A percentile compares a stretch with the other conserved stretches of the same genome.
phyloP scores from a whole-genome alignment of 2,888 invertebrate species.

The Pasiphila rectangulata region DNA sequence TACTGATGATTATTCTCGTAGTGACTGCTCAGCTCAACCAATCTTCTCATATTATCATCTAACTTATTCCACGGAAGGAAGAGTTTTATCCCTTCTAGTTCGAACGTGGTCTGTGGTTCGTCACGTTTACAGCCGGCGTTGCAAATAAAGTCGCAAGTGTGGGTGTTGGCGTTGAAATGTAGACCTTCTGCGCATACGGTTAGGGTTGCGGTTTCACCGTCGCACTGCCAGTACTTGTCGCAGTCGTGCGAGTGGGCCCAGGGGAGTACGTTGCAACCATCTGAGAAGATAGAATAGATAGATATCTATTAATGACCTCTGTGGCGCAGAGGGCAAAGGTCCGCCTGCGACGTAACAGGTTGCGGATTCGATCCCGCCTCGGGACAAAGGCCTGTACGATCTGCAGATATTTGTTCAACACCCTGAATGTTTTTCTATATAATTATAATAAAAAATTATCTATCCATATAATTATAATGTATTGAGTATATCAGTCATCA shows the following conservation, averaged over 20 bases:
- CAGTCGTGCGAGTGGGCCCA: constrained; percentile 64
- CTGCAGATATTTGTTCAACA: too few relatives aligned
- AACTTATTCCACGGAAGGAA: constrained; percentile 55
- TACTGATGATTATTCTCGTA: not conserved
- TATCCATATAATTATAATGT: too few relatives aligned
- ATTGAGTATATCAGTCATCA: too few relatives aligned
- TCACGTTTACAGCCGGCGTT: constrained; percentile 52
- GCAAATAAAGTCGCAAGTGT: constrained; percentile 60
- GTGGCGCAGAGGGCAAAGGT: too few relatives aligned
- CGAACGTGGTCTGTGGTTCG: constrained; percentile 38
- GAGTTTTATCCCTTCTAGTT: constrained; percentile 45
- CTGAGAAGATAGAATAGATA: not conserved
- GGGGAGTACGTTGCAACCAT: constrained; percentile 52
- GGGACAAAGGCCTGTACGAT: too few relatives aligned
- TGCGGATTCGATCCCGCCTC: too few relatives aligned
- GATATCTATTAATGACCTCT: too few relatives aligned
- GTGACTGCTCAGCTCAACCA: constrained; percentile 3
- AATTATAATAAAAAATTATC: too few relatives aligned
- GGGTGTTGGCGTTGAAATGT: constrained; percentile 54
- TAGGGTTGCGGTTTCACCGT: constrained; percentile 42
- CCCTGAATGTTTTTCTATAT: too few relatives aligned
- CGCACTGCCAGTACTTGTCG: constrained; percentile 65
- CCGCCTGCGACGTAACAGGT: too few relatives aligned
- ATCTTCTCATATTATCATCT: constrained; percentile 23
- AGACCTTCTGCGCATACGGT: constrained; percentile 60